Percentiles rank a stretch among this genome's conserved stretches.
These are phyloP conservation scores for Elegia similella DNA, from an alignment of 2,888 invertebrate species.

Conservation along the genomic window DNA sequence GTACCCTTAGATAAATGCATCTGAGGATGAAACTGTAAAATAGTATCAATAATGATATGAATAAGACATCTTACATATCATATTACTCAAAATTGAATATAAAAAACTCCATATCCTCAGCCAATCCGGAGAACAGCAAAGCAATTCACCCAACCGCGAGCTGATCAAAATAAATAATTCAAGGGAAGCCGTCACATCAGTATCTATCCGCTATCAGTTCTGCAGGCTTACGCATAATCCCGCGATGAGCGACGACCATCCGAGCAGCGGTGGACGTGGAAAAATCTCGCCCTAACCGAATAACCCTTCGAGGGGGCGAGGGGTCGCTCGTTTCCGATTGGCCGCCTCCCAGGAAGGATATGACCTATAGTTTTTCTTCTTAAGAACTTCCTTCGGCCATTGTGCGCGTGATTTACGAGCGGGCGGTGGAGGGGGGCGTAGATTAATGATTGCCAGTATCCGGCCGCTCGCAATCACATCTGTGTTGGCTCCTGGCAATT, in stretches of 20 bases:
- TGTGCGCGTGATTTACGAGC: slow-evolving; percentile 78
- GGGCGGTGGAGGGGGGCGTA: slow-evolving; percentile 52
- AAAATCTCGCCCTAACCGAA: slow-evolving; percentile 58
- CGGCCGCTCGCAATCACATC: slow-evolving; percentile 71
- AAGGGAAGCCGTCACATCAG: slow-evolving; percentile 41
- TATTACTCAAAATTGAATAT: too few relatives aligned
- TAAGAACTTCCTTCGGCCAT: slow-evolving; percentile 80
- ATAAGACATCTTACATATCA: too few relatives aligned
- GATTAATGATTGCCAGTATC: slow-evolving; percentile 78
- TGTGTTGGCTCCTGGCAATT: slow-evolving; percentile 68
- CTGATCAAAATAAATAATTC: slow-evolving; percentile 58
- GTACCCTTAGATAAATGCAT: too few relatives aligned
- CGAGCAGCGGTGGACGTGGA: slow-evolving; percentile 42
- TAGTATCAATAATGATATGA: too few relatives aligned
- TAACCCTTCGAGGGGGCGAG: slow-evolving; percentile 52
- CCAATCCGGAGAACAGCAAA: not conserved
- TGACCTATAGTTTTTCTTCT: slow-evolving; percentile 82
- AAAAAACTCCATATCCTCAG: not conserved
- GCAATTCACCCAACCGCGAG: slow-evolving; percentile 16
- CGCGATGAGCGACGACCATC: slow-evolving; percentile 49
- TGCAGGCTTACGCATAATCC: slow-evolving; percentile 53
- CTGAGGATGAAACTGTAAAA: too few relatives aligned
- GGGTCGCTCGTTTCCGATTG: slow-evolving; percentile 70
- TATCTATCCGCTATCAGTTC: slow-evolving; percentile 46
- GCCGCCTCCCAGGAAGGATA: slow-evolving; percentile 78